Evolutionary conservation across 2,797 vertebrate species (phyloP).

Genomic region (Alfaro cultratus): DNA sequence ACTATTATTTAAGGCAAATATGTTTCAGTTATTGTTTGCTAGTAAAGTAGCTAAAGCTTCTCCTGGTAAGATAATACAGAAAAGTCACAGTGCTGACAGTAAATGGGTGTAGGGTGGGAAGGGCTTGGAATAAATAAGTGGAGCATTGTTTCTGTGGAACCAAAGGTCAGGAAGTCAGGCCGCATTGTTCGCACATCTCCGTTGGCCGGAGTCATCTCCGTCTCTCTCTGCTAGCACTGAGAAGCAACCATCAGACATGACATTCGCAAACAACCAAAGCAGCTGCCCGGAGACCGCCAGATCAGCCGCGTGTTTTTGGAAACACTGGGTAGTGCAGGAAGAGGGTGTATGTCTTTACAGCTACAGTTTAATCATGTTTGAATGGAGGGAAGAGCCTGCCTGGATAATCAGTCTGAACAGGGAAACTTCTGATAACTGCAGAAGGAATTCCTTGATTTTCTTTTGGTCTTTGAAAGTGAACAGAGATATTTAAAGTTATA

Average conservation of each 20-base stretch:
- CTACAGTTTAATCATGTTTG: slow-evolving; percentile 45
- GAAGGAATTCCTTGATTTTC: slow-evolving; percentile 26
- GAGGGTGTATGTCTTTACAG: slow-evolving; percentile 44
- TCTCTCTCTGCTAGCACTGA: slow-evolving; percentile 41
- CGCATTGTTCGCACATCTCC: slow-evolving; percentile 74
- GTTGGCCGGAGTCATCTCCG: slow-evolving; percentile 57
- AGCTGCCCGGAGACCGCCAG: slow-evolving; percentile 41
- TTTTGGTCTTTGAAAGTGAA: slow-evolving; percentile 19
- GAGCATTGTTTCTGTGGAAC: slow-evolving; percentile 76
- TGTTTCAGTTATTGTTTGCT: slow-evolving; percentile 35
- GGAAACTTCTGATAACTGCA: slow-evolving; percentile 26
- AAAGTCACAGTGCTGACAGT: slow-evolving; percentile 66
- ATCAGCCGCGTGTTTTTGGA: slow-evolving; percentile 53
- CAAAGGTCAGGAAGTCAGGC: slow-evolving; percentile 78
- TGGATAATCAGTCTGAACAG: slow-evolving; percentile 27
- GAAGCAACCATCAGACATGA: slow-evolving; percentile 14
- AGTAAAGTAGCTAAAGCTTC: slow-evolving; percentile 50
- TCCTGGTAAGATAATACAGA: slow-evolving; percentile 55
- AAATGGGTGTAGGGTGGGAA: slow-evolving; percentile 63
- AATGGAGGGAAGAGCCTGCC: slow-evolving; percentile 44
- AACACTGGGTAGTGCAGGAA: slow-evolving; percentile 51
- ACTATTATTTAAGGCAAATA: slow-evolving; percentile 12
- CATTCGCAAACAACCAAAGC: slow-evolving; percentile 38
- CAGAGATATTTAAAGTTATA: slow-evolving; percentile 22
- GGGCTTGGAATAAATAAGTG: slow-evolving; percentile 72